phyloP scores from a whole-genome alignment of 2,797 vertebrate species.

The Sebastiscus albofasciatus region DNA sequence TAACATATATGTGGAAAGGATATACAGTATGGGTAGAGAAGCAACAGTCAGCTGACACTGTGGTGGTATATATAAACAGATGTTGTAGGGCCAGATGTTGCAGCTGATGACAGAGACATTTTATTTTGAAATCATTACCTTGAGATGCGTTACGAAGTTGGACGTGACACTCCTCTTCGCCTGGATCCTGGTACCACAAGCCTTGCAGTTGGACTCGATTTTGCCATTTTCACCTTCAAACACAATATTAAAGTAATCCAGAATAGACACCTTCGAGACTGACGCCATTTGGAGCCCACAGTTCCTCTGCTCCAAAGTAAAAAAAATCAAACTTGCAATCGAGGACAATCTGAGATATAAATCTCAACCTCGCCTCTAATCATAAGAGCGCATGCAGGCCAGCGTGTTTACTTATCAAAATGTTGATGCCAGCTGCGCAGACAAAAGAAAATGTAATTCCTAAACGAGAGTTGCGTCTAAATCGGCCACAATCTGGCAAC shows the following conservation, averaged over 20 bases:
- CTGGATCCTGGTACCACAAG: slow-evolving; percentile 87
- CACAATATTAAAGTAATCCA: slow-evolving; percentile 89
- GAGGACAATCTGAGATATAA: slow-evolving; percentile 50
- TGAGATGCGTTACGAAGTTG: slow-evolving; percentile 89
- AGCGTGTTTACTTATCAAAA: slow-evolving; percentile 68
- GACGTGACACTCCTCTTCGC: slow-evolving; percentile 87
- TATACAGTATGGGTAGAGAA: background rate
- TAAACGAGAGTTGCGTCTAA: slow-evolving; percentile 42
- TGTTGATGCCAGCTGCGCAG: slow-evolving; percentile 40
- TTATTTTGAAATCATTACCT: slow-evolving; percentile 74
- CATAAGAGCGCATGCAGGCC: slow-evolving; percentile 62
- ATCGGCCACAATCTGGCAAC: slow-evolving; percentile 30
- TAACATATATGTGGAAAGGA: background rate
- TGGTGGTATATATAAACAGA: background rate
- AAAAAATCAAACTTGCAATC: slow-evolving; percentile 69
- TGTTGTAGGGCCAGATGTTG: slow-evolving; percentile 8
- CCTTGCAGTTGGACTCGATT: slow-evolving; percentile 88
- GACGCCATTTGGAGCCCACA: slow-evolving; percentile 82
- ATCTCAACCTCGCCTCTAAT: slow-evolving; percentile 55
- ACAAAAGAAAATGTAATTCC: slow-evolving; percentile 51
- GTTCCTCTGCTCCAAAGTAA: slow-evolving; percentile 52
- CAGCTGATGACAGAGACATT: background rate
- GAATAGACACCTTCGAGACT: slow-evolving; percentile 85
- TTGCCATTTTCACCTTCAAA: slow-evolving; percentile 89
- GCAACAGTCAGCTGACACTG: slow-evolving; percentile 36